These are phyloP conservation scores for Pantherophis alleghaniensis DNA, from an alignment of 2,797 vertebrate species.

Conservation along the genomic window DNA sequence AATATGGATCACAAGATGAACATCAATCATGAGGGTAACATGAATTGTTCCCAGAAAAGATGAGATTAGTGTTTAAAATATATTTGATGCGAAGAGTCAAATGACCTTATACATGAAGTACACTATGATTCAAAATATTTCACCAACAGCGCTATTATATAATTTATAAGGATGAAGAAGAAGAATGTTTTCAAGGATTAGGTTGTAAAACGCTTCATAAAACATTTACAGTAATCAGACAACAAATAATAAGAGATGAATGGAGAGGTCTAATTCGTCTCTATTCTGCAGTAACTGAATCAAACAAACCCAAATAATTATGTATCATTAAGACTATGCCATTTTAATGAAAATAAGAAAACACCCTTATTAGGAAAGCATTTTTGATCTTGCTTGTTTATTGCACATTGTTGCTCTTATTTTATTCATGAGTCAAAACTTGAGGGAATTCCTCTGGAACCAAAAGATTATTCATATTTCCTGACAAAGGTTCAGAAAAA, in stretches of 20 bases:
- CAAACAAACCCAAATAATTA: conserved; percentile 49
- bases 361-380: background rate
- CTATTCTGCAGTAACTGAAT: conserved; percentile 45
- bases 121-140: background rate
- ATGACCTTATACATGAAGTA: background rate
- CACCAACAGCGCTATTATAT: background rate
- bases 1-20: background rate
- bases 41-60: background rate
- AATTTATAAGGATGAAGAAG: background rate
- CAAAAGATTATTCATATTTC: background rate
- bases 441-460: background rate
- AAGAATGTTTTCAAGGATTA: background rate
- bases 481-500: background rate
- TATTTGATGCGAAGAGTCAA: conserved; percentile 1
- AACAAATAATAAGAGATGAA: conserved; percentile 4
- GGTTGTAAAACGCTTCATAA: conserved; percentile 22
- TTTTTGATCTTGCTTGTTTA: background rate
- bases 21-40: background rate
- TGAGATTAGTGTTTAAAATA: background rate
- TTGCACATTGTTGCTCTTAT: background rate
- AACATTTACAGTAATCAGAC: conserved; percentile 4
- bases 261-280: conserved; percentile 39
- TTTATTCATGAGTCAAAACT: background rate
- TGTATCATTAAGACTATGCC: conserved; percentile 42
- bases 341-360: background rate